A percentile compares a stretch with the other conserved stretches of the same genome.
Conservation (phyloP, 2,797 vertebrate genomes). For the Oceanodroma leucorhoa region DNA sequence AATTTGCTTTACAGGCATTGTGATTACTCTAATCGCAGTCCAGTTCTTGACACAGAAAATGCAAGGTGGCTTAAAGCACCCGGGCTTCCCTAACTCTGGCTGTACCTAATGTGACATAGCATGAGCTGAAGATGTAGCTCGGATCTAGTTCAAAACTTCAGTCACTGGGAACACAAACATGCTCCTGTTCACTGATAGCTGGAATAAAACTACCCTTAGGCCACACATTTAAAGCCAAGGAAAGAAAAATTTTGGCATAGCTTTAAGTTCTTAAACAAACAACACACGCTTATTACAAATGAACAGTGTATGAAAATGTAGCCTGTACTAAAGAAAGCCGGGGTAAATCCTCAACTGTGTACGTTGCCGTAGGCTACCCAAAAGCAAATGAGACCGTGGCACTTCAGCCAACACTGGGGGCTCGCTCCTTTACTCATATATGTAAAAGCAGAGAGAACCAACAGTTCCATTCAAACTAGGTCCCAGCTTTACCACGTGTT, state of each 20-base stretch:
- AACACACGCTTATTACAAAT: slow-evolving; percentile 1
- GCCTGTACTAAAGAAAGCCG: background rate
- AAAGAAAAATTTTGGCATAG: background rate
- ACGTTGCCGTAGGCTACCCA: background rate
- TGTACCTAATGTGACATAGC: accelerated
- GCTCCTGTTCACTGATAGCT: background rate
- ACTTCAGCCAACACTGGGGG: background rate
- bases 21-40: background rate
- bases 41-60: background rate
- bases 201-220: slow-evolving; percentile 12
- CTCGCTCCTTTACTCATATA: background rate
- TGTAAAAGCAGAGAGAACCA: background rate
- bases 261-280: slow-evolving; percentile 28
- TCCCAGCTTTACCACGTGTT: accelerated
- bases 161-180: background rate
- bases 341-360: slow-evolving; percentile 5
- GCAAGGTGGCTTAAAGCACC: background rate
- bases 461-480: background rate
- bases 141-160: background rate
- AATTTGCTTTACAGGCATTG: background rate
- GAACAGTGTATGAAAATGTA: background rate
- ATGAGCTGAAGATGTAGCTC: background rate
- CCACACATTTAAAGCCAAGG: slow-evolving; percentile 11
- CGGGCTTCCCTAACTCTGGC: background rate
- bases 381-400: background rate